phyloP scores from a whole-genome alignment of 2,888 invertebrate genomes.

The Poecilobothrus nobilitatus region DNA sequence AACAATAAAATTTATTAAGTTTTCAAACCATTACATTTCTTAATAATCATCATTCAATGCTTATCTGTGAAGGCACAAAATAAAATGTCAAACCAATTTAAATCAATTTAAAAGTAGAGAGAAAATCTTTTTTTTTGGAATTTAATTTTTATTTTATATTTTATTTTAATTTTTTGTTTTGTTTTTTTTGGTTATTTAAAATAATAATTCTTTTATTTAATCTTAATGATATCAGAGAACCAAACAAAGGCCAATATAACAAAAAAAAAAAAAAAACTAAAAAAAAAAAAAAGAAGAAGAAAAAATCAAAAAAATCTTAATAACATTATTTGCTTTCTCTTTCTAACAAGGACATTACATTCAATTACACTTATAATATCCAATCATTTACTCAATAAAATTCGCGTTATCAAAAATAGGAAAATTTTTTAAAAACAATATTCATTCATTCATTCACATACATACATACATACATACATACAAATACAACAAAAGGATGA shows the following conservation, averaged over 20 bases:
- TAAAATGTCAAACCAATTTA: not conserved
- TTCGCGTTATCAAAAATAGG: not conserved
- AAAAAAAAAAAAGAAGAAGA: no score
- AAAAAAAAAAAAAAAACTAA: not conserved
- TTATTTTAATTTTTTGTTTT: not conserved
- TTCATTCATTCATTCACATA: not conserved
- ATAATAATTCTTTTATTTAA: not conserved
- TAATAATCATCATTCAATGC: not conserved
- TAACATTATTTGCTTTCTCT: not conserved
- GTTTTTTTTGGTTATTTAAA: not conserved
- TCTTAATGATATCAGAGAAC: not conserved
- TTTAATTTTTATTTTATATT: no score
- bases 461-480: no score
- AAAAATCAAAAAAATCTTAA: not conserved
- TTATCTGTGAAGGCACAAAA: no score
- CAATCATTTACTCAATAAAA: conserved; percentile 6
- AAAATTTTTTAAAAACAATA: not conserved
- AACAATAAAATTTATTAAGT: not conserved
- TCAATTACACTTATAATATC: not conserved
- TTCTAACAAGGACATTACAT: no score
- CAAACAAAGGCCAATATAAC: not conserved
- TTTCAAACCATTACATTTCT: not conserved
- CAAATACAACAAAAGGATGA: not conserved
- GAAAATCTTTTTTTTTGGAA: not conserved
- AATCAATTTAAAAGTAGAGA: not conserved